These are phyloP conservation scores for Enteromius treurensis DNA, from an alignment of 2,797 vertebrate species.

Conservation along the genomic window DNA sequence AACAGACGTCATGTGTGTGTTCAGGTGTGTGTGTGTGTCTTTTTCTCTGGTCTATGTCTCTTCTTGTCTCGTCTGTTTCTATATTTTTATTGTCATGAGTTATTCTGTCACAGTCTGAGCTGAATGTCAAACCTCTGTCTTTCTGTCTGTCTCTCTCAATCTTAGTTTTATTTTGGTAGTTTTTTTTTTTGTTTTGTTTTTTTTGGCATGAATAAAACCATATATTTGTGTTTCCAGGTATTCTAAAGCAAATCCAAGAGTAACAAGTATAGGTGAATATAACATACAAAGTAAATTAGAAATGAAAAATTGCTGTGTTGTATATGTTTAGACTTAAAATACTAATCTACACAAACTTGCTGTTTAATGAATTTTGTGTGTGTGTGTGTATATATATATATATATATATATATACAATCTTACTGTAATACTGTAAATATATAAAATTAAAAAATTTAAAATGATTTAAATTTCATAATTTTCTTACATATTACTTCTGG, in stretches of 20 bases:
- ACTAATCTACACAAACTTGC: neutral
- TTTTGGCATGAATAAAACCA: neutral
- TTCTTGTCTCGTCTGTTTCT: neutral
- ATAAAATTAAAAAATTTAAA: neutral
- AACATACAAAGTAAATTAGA: neutral
- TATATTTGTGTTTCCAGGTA: neutral
- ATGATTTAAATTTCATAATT: neutral
- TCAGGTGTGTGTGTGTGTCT: neutral
- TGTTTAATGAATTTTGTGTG: neutral
- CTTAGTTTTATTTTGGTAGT: neutral
- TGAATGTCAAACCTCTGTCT: neutral
- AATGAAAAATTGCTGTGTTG: neutral
- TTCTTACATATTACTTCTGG: neutral
- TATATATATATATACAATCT: too few relatives aligned
- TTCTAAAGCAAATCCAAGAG: neutral
- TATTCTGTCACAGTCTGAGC: constrained; percentile 9
- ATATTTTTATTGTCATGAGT: neutral
- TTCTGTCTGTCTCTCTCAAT: neutral
- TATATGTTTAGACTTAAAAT: neutral
- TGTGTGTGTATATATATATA: too few relatives aligned
- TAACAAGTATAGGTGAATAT: neutral
- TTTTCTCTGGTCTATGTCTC: constrained; percentile 47
- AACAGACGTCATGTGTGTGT: neutral
- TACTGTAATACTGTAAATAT: too few relatives aligned
- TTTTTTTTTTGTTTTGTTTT: too few relatives aligned